phyloP scores from a whole-genome alignment of 2,113 vertebrate genomes.

The Acanthisitta chloris region DNA sequence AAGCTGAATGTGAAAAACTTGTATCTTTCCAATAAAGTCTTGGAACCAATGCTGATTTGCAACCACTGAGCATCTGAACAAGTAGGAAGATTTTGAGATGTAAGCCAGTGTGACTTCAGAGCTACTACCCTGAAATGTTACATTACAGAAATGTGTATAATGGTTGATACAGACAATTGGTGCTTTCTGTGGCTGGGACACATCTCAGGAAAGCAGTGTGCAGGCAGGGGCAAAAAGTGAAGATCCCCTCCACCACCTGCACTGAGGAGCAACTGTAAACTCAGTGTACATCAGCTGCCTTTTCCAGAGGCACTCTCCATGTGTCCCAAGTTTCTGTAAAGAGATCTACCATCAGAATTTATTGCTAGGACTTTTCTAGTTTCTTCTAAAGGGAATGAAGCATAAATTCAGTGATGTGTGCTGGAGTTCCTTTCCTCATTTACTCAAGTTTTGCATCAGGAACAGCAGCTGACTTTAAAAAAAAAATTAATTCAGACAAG shows the following conservation, averaged over 20 bases:
- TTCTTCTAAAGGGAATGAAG: not conserved
- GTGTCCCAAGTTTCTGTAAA: not conserved
- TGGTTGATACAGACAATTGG: not conserved
- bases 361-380: not conserved
- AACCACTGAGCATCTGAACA: not conserved
- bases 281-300: not conserved
- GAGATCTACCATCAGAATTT: not conserved
- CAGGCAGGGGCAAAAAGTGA: not conserved
- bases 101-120: not conserved
- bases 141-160: not conserved
- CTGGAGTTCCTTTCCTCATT: not conserved
- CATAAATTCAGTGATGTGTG: not conserved
- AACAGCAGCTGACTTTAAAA: not conserved
- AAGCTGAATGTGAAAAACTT: not conserved
- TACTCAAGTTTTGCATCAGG: not conserved
- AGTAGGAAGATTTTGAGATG: not conserved
- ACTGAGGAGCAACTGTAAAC: not conserved
- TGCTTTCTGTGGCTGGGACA: not conserved
- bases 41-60: not conserved
- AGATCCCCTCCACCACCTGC: not conserved
- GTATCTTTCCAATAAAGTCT: not conserved
- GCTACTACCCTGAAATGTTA: not conserved
- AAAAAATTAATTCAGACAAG: not conserved
- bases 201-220: not conserved
- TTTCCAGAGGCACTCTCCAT: not conserved